Percentiles rank a stretch among this genome's conserved stretches.
Conservation (phyloP, 2,113 vertebrate genomes). For the Hepsetus odoe region DNA sequence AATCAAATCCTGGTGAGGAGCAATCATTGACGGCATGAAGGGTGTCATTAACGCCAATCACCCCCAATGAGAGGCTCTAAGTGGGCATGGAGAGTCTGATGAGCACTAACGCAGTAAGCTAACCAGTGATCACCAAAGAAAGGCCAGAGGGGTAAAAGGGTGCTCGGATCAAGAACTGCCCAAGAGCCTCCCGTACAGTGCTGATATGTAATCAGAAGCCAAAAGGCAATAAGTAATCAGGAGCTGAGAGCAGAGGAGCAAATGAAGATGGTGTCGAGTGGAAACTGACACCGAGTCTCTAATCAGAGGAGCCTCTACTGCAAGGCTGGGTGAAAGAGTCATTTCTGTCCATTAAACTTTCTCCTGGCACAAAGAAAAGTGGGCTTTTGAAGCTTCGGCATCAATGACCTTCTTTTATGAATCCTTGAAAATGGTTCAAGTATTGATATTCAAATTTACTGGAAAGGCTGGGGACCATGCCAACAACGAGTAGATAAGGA, state of each 20-base stretch:
- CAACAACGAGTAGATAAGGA: too few species aligned
- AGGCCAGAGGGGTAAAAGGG: conserved; percentile 31
- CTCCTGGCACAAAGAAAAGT: background rate
- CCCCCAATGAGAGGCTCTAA: conserved; percentile 61
- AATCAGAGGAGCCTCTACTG: conserved; percentile 1
- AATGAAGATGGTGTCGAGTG: conserved; percentile 39
- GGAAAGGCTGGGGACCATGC: background rate
- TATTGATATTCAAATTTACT: too few species aligned
- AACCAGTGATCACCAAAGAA: conserved; percentile 55
- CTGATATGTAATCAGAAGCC: conserved; percentile 46
- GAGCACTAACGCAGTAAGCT: conserved; percentile 44
- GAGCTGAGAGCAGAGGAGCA: conserved; percentile 24
- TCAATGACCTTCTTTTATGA: background rate
- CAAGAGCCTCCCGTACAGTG: conserved; percentile 27
- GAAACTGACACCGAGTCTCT: conserved; percentile 33
- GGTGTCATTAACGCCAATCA: conserved; percentile 71
- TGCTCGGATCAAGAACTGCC: conserved; percentile 29
- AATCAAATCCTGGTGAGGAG: conserved; percentile 57
- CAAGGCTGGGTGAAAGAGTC: conserved; percentile 5
- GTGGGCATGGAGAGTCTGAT: conserved; percentile 58
- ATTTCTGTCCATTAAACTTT: background rate
- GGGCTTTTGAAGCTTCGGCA: background rate
- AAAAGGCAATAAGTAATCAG: conserved; percentile 39
- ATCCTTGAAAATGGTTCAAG: background rate
- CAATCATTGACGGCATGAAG: conserved; percentile 65